phyloP scores from a whole-genome alignment of 1,140 invertebrate genomes.

The Papilio aristodemus region DNA sequence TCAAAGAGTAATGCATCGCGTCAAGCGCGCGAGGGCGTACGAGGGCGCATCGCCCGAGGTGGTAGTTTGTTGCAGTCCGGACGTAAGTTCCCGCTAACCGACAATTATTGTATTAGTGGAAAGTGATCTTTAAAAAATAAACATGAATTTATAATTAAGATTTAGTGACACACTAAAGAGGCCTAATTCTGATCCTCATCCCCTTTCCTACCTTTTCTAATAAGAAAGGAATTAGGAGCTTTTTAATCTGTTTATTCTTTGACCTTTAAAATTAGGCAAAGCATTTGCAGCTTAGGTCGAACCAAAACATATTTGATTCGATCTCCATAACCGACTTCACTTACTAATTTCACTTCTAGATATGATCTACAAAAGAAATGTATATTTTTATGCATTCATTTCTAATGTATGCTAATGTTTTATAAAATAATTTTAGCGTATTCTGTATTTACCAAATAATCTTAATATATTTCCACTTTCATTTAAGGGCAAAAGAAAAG shows the following conservation, averaged over 20 bases:
- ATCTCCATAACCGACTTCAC: too few relatives aligned
- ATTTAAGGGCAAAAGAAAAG: conserved; percentile 18
- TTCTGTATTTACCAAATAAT: not conserved
- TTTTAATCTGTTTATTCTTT: too few relatives aligned
- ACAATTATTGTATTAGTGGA: conserved; percentile 2
- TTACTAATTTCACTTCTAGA: too few relatives aligned
- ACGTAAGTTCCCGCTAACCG: not conserved
- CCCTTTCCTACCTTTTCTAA: too few relatives aligned
- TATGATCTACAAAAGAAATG: too few relatives aligned
- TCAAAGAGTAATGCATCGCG: not conserved
- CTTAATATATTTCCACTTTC: conserved; percentile 24
- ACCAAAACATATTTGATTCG: too few relatives aligned
- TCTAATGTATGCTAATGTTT: too few relatives aligned
- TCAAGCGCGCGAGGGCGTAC: not conserved
- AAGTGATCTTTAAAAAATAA: not conserved
- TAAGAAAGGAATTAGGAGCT: not conserved
- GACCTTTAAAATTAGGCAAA: too few relatives aligned
- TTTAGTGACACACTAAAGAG: not conserved
- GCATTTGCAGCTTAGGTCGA: too few relatives aligned
- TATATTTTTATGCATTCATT: too few relatives aligned
- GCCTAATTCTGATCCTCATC: too few relatives aligned
- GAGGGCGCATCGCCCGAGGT: not conserved
- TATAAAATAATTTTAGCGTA: too few relatives aligned
- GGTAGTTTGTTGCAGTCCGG: not conserved
- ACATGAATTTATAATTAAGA: not conserved